A percentile compares a stretch with the other conserved stretches of the same genome.
These are phyloP conservation scores for Sycobia sp. DNA, from an alignment of 1,140 invertebrate genomes.

Conservation along the genomic window DNA sequence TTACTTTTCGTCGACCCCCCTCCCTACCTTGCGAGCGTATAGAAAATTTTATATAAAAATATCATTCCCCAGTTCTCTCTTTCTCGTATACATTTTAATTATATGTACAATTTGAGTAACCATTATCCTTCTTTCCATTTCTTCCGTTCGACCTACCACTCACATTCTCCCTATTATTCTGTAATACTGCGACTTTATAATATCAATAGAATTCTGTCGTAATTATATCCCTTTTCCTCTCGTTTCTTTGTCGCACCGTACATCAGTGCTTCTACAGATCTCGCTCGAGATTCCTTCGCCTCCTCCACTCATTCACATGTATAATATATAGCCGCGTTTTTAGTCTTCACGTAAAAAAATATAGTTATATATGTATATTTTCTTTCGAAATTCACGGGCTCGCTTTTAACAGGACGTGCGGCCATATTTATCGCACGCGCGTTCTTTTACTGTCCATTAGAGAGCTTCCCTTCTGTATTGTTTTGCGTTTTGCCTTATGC, in stretches of 20 bases:
- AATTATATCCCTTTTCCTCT: neutral
- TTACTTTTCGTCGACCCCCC: neutral
- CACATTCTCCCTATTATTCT: slow-evolving; percentile 10
- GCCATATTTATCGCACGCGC: neutral
- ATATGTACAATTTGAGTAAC: slow-evolving; percentile 55
- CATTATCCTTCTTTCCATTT: neutral
- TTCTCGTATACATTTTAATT: slow-evolving; percentile 43
- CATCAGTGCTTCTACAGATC: neutral
- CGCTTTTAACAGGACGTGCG: neutral
- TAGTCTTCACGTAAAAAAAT: slow-evolving; percentile 26
- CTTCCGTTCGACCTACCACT: neutral
- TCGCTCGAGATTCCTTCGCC: neutral
- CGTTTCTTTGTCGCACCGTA: neutral
- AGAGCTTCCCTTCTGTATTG: neutral
- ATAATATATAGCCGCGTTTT: neutral
- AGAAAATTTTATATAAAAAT: slow-evolving; percentile 63
- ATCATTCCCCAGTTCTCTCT: slow-evolving; percentile 42
- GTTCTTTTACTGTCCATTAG: neutral
- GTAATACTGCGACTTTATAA: slow-evolving; percentile 35
- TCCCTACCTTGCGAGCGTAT: slow-evolving; percentile 33
- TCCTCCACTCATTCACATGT: neutral
- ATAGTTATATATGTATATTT: slow-evolving; percentile 21
- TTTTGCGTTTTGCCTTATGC: neutral
- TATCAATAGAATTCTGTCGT: slow-evolving; percentile 30
- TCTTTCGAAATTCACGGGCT: too few species aligned